Percentiles rank a stretch among this genome's conserved stretches.
These are phyloP conservation scores for Taenaris catops DNA, from an alignment of 2,888 invertebrate species.

Conservation along the genomic window DNA sequence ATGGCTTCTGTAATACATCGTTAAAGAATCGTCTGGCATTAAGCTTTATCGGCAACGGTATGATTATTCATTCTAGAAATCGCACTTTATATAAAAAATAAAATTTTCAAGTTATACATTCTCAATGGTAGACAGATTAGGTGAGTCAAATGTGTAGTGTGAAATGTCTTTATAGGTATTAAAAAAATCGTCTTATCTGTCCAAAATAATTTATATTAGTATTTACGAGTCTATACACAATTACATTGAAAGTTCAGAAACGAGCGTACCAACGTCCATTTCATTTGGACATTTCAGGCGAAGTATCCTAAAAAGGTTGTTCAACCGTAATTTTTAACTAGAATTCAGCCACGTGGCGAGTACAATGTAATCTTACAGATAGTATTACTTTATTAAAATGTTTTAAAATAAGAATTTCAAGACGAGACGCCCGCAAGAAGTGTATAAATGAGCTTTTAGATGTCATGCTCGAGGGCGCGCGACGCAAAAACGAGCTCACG, in stretches of 20 bases:
- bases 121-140: too few relatives aligned
- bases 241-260: constrained; percentile 7
- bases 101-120: too few relatives aligned
- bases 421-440: constrained; percentile 40
- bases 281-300: constrained; percentile 1
- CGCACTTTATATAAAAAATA: too few relatives aligned
- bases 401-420: constrained; percentile 14
- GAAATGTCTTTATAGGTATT: too few relatives aligned
- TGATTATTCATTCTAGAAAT: too few relatives aligned
- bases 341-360: constrained; percentile 12
- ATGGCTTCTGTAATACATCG: too few relatives aligned
- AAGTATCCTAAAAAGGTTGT: constrained; percentile 8
- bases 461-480: constrained; percentile 60
- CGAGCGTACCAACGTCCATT: constrained; percentile 5
- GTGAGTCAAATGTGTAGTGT: too few relatives aligned
- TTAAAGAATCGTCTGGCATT: too few relatives aligned
- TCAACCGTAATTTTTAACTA: constrained; percentile 8
- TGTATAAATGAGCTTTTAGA: constrained; percentile 72
- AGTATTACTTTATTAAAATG: constrained; percentile 9
- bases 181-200: too few relatives aligned
- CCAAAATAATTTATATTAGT: constrained; percentile 1
- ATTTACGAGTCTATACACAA: constrained; percentile 3
- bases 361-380: constrained; percentile 19
- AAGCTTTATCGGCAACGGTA: too few relatives aligned
- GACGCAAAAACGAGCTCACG: constrained; percentile 59